phyloP scores from a whole-genome alignment of 2,113 vertebrate species.

The Cygnus atratus region DNA sequence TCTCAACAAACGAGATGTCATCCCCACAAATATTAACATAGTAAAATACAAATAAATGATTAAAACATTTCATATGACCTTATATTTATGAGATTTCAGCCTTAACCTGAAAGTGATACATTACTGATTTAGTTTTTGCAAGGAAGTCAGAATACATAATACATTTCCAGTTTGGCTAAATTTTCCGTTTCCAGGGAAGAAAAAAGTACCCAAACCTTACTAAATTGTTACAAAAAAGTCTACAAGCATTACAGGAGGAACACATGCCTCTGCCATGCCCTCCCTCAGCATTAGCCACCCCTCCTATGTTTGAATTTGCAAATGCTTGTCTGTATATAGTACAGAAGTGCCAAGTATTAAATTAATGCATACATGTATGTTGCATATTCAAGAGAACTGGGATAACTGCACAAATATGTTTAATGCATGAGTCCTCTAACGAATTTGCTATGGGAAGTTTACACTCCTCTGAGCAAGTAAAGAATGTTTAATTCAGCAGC shows the following conservation, averaged over 20 bases:
- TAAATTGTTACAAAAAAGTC: not conserved
- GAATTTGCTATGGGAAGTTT: conserved; percentile 58
- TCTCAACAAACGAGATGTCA: not conserved
- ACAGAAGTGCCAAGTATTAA: conserved; percentile 6
- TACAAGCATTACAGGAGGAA: not conserved
- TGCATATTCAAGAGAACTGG: conserved; percentile 44
- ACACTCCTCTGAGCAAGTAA: conserved; percentile 34
- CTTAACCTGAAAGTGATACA: not conserved
- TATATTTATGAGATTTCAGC: not conserved
- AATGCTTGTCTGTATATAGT: not conserved
- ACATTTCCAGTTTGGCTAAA: not conserved
- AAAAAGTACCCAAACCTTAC: not conserved
- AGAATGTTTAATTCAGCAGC: conserved; percentile 49
- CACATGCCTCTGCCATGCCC: not conserved
- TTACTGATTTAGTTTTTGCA: not conserved
- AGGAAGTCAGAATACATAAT: not conserved
- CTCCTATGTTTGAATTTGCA: not conserved
- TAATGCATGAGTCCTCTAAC: conserved; percentile 43
- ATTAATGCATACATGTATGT: not conserved
- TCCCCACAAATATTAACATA: not conserved
- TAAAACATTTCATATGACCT: not conserved
- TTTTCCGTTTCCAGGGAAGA: not conserved
- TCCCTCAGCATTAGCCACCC: not conserved
- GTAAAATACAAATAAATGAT: not conserved
- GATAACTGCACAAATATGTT: conserved; percentile 19